These are phyloP conservation scores for Agrochola lychnidis DNA, from an alignment of 2,888 invertebrate species.

Conservation along the genomic window DNA sequence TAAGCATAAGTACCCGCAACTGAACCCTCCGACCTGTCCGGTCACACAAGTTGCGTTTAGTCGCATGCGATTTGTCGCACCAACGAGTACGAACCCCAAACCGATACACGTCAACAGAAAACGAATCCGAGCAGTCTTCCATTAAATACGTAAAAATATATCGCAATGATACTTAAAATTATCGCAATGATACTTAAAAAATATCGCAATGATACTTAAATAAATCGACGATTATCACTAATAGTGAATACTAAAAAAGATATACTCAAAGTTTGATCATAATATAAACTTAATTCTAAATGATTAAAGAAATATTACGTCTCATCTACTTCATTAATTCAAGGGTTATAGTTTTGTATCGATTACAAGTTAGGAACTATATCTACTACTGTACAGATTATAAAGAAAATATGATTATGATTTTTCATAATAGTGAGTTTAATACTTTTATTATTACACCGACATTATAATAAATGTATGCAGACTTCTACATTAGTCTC, in stretches of 20 bases:
- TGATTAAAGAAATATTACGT: slow-evolving; percentile 80
- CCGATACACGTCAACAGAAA: slow-evolving; percentile 75
- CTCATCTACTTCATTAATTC: slow-evolving; percentile 81
- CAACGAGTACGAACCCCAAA: slow-evolving; percentile 46
- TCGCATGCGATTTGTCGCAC: slow-evolving; percentile 20
- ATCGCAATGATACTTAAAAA: slow-evolving; percentile 75
- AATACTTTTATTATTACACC: slow-evolving; percentile 74
- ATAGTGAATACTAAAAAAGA: slow-evolving; percentile 79
- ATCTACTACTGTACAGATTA: slow-evolving; percentile 87
- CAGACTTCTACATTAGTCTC: slow-evolving; percentile 59
- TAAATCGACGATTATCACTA: slow-evolving; percentile 78
- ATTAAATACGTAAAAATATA: slow-evolving; percentile 82
- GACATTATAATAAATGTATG: slow-evolving; percentile 60
- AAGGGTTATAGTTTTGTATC: slow-evolving; percentile 88
- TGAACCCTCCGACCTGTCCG: too few species aligned
- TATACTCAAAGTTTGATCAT: slow-evolving; percentile 83
- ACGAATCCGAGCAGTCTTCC: slow-evolving; percentile 88
- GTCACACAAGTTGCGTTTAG: slow-evolving; percentile 11
- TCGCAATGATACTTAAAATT: slow-evolving; percentile 75
- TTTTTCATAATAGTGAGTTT: slow-evolving; percentile 76
- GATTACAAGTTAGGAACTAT: slow-evolving; percentile 90
- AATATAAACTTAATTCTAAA: slow-evolving; percentile 76
- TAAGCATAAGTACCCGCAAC: slow-evolving; percentile 32
- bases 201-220: slow-evolving; percentile 76
- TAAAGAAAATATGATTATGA: slow-evolving; percentile 81